A percentile compares a stretch with the other conserved stretches of the same genome.
phyloP scores from a whole-genome alignment of 23 tunicate species.

The Botrylloides violaceus region DNA sequence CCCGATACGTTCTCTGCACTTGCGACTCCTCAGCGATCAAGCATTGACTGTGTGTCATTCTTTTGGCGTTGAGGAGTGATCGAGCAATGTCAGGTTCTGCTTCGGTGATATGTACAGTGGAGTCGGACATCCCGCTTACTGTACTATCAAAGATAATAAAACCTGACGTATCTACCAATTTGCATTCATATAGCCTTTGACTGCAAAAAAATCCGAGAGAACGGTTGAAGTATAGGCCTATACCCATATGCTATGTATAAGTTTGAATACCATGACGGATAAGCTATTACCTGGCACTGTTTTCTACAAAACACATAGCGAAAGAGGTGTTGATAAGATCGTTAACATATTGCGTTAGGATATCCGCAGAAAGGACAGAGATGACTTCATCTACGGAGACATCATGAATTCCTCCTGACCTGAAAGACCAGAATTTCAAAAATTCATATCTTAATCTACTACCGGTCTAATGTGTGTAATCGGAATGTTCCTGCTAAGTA shows the following conservation, averaged over 20 bases:
- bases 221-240: not conserved
- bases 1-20: conserved; percentile 12
- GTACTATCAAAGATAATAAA: not conserved
- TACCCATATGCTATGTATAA: not conserved
- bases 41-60: conserved; percentile 4
- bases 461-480: too few species aligned
- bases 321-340: not conserved
- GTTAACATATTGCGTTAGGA: not conserved
- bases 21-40: not conserved
- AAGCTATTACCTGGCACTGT: too few species aligned
- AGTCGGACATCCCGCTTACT: not conserved
- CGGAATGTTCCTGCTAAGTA: too few species aligned
- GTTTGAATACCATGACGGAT: too few species aligned
- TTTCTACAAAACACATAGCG: not conserved
- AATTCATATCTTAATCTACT: too few species aligned
- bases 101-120: conserved; percentile 14
- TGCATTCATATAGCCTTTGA: not conserved
- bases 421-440: too few species aligned
- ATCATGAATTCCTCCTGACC: conserved; percentile 2
- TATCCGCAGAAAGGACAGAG: conserved; percentile 33
- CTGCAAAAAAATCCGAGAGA: not conserved
- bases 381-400: conserved; percentile 16
- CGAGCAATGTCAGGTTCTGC: conserved; percentile 12
- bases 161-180: conserved; percentile 11
- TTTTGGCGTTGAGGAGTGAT: not conserved